Evolutionary conservation across 2,888 invertebrate genomes (phyloP).

Genomic region (Troilus luridus): DNA sequence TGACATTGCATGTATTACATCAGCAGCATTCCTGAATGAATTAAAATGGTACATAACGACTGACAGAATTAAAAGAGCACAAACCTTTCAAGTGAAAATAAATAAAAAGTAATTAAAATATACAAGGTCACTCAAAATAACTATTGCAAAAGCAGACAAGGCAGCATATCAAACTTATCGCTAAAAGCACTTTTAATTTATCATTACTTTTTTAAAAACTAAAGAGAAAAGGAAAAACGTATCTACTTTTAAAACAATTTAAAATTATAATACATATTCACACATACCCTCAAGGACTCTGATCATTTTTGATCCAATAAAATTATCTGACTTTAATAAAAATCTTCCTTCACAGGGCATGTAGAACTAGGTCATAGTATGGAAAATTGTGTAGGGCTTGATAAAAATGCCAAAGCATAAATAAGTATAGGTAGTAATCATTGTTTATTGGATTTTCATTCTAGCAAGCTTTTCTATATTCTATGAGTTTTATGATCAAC

Average conservation of each 20-base stretch:
- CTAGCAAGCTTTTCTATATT: not conserved
- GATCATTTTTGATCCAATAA: slow-evolving; percentile 29
- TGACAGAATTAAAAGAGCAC: not conserved
- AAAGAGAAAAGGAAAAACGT: not conserved
- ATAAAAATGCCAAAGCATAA: not conserved
- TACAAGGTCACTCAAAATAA: slow-evolving; percentile 45
- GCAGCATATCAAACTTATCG: not conserved
- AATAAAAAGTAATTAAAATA: slow-evolving; percentile 19
- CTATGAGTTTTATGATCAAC: not conserved
- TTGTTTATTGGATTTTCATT: not conserved
- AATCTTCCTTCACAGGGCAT: not conserved
- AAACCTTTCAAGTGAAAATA: not conserved
- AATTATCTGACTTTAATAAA: not conserved
- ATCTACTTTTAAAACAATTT: not conserved
- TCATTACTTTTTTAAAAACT: not conserved
- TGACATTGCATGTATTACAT: slow-evolving; percentile 8
- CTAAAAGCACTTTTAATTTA: not conserved
- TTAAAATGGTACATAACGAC: not conserved
- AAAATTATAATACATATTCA: not conserved
- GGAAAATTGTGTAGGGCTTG: not conserved
- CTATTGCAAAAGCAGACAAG: slow-evolving; percentile 34
- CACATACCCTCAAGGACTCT: slow-evolving; percentile 21
- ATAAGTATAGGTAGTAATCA: not conserved
- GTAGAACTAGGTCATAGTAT: slow-evolving; percentile 30
- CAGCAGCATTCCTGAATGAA: slow-evolving; percentile 25